phyloP scores from a whole-genome alignment of 2,888 invertebrate species.

The Scaptomyza flava region DNA sequence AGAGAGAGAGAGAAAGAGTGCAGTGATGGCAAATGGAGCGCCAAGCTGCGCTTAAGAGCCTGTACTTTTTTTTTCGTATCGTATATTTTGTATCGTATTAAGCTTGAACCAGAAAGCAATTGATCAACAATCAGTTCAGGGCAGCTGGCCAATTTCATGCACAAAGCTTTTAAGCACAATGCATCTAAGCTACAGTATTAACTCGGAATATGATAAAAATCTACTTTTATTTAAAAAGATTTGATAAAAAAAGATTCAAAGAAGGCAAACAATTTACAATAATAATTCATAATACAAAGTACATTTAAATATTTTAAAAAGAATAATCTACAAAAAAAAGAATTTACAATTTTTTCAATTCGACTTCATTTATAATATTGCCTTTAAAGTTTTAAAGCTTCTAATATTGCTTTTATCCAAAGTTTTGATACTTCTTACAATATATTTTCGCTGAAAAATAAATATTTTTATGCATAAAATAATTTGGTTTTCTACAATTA shows the following conservation, averaged over 20 bases:
- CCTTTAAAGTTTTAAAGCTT: neutral
- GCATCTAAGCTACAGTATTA: neutral
- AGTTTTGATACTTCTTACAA: no score
- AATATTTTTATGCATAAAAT: no score
- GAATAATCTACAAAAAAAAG: no score
- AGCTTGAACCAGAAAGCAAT: constrained; percentile 34
- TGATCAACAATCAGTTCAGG: constrained; percentile 55
- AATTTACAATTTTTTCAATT: no score
- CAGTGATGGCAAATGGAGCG: constrained; percentile 61
- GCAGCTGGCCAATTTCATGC: constrained; percentile 29
- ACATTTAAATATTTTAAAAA: no score
- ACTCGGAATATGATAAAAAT: neutral
- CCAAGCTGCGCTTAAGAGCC: constrained; percentile 66
- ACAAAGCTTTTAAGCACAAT: constrained; percentile 28
- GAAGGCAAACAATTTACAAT: no score
- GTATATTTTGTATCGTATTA: neutral
- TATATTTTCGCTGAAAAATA: no score
- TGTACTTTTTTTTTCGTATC: constrained; percentile 58
- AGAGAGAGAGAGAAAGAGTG: neutral
- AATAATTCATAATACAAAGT: no score
- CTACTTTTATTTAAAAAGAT: neutral
- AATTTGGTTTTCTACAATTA: no score
- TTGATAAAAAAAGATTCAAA: no score
- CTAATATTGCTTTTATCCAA: no score
- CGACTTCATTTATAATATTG: no score